Conservation (phyloP, 1,140 invertebrate genomes). For the Zaprionus ornatus region DNA sequence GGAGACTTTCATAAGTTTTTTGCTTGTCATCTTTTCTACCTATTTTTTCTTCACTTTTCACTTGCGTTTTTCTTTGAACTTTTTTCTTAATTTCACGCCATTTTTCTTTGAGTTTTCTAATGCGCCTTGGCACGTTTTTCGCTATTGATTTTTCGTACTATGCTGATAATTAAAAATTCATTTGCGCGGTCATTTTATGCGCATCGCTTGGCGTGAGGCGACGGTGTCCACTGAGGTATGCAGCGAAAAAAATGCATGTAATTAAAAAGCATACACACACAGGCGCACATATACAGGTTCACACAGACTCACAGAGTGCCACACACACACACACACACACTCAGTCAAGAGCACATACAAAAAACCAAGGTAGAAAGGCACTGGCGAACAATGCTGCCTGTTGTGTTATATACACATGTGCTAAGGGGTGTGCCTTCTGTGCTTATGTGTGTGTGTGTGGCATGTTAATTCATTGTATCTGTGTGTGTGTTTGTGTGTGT, state of each 20-base stretch:
- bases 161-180: slow-evolving; percentile 80
- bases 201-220: slow-evolving; percentile 23
- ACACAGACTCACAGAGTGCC: slow-evolving; percentile 25
- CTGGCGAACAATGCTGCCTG: slow-evolving; percentile 39
- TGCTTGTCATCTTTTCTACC: background rate
- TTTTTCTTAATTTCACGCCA: slow-evolving; percentile 3
- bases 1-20: background rate
- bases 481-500: slow-evolving; percentile 15
- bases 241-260: slow-evolving; percentile 74
- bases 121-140: slow-evolving; percentile 31
- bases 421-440: background rate
- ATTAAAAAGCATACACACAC: slow-evolving; percentile 64
- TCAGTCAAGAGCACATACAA: background rate
- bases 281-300: slow-evolving; percentile 9
- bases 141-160: slow-evolving; percentile 64
- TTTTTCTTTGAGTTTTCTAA: slow-evolving; percentile 43
- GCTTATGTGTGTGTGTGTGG: background rate
- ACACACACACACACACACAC: background rate
- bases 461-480: slow-evolving; percentile 11
- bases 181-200: slow-evolving; percentile 56
- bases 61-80: slow-evolving; percentile 16
- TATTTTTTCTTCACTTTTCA: background rate
- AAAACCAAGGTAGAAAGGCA: slow-evolving; percentile 13
- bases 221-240: slow-evolving; percentile 56
- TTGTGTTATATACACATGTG: slow-evolving; percentile 8